Conservation (phyloP, 1,140 invertebrate genomes). For the Ips nitidus region DNA sequence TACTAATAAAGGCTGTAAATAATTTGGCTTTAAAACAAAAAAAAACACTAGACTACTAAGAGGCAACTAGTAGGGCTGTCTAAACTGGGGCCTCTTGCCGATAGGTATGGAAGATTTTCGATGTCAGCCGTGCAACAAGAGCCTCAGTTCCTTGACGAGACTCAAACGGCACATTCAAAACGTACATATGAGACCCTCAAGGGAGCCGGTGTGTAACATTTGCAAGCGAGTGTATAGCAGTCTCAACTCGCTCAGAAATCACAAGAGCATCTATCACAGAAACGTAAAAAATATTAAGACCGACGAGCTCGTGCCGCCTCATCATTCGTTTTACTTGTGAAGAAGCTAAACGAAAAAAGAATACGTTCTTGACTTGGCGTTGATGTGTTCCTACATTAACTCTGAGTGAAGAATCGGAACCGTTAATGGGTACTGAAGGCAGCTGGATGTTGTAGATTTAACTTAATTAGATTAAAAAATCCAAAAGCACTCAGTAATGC, state of each 20-base stretch:
- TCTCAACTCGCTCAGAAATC: conserved; percentile 81
- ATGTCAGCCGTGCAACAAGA: conserved; percentile 87
- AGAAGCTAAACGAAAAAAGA: neutral
- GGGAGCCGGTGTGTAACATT: conserved; percentile 84
- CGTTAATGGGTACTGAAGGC: no score
- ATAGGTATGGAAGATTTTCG: conserved; percentile 73
- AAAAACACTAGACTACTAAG: conserved; percentile 43
- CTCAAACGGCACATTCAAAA: conserved; percentile 85
- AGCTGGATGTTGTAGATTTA: no score
- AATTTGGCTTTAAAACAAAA: conserved; percentile 36
- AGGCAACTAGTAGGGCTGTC: conserved; percentile 12
- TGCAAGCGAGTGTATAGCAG: conserved; percentile 86
- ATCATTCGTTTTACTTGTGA: conserved; percentile 51
- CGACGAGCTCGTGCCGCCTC: conserved; percentile 48
- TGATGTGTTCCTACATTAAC: no score
- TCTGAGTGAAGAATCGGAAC: no score
- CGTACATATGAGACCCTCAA: conserved; percentile 80
- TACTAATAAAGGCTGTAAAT: conserved; percentile 40
- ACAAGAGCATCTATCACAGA: conserved; percentile 87
- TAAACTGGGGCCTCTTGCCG: conserved; percentile 46
- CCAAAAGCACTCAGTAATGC: no score
- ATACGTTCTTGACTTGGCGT: no score
- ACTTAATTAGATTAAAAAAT: no score
- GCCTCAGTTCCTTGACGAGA: conserved; percentile 77
- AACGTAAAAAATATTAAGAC: conserved; percentile 58